Conservation (phyloP, 2,888 invertebrate genomes). For the Molanna angustata region DNA sequence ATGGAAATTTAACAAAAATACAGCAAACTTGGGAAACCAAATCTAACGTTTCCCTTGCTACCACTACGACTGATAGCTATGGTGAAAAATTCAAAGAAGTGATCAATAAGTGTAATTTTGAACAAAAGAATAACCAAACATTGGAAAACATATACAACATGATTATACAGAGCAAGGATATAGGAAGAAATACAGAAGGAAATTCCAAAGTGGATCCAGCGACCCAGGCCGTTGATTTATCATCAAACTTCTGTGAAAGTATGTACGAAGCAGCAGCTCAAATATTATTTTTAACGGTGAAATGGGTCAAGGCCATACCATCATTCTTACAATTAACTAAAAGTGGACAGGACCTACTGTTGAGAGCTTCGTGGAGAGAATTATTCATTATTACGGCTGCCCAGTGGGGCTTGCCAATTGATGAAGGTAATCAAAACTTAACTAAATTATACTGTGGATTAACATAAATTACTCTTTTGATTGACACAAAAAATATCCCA, state of each 20-base stretch:
- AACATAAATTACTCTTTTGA: neutral
- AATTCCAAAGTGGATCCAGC: too few relatives aligned
- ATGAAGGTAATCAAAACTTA: conserved; percentile 57
- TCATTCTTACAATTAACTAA: conserved; percentile 65
- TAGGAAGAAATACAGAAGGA: too few relatives aligned
- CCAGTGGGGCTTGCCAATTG: conserved; percentile 73
- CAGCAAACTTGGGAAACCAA: too few relatives aligned
- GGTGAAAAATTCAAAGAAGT: too few relatives aligned
- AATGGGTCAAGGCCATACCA: conserved; percentile 77
- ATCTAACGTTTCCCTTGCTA: too few relatives aligned
- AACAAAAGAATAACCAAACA: too few relatives aligned
- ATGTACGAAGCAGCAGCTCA: conserved; percentile 72
- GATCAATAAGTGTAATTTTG: too few relatives aligned
- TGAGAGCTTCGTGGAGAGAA: conserved; percentile 82
- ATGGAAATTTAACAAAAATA: too few relatives aligned
- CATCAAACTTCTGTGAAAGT: conserved; percentile 37
- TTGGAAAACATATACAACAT: too few relatives aligned
- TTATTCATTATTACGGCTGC: conserved; percentile 80
- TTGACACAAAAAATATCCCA: neutral
- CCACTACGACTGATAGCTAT: too few relatives aligned
- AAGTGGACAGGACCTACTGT: conserved; percentile 67
- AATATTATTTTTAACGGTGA: conserved; percentile 70
- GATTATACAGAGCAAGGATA: too few relatives aligned
- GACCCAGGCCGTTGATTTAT: conserved; percentile 1
- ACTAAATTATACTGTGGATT: neutral